Percentiles rank a stretch among this genome's conserved stretches.
phyloP scores from a whole-genome alignment of 2,113 vertebrate species.

The Pelodiscus sinensis region DNA sequence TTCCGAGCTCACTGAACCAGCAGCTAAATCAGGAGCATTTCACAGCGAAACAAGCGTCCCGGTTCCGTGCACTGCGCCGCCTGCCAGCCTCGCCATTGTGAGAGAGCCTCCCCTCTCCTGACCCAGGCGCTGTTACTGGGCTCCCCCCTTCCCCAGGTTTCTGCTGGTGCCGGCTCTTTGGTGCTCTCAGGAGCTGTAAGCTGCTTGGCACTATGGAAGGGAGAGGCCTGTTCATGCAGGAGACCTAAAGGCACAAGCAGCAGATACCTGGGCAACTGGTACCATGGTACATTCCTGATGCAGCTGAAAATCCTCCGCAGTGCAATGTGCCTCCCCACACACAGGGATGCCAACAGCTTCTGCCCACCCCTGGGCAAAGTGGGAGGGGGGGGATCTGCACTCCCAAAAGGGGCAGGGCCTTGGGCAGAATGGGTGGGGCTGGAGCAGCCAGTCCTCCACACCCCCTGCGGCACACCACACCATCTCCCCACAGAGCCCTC shows the following conservation, averaged over 20 bases:
- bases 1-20: constrained; percentile 43
- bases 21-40: constrained; percentile 44
- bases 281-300: background rate
- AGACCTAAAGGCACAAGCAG: constrained; percentile 1
- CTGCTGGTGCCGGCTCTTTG: constrained; percentile 3
- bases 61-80: background rate
- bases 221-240: background rate
- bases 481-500: too few species aligned
- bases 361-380: too few species aligned
- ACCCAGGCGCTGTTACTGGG: background rate
- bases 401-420: too few species aligned
- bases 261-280: background rate
- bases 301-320: background rate
- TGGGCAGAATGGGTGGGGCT: too few species aligned
- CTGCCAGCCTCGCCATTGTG: background rate
- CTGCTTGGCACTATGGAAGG: background rate
- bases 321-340: background rate
- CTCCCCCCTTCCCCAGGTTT: background rate
- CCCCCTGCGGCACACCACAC: too few species aligned
- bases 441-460: too few species aligned
- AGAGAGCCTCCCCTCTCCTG: background rate
- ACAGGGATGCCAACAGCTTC: background rate
- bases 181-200: background rate
- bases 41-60: background rate
- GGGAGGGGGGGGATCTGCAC: too few species aligned